Evolutionary conservation across 2,797 vertebrate genomes (phyloP).

Genomic region (Enteromius viviparus): DNA sequence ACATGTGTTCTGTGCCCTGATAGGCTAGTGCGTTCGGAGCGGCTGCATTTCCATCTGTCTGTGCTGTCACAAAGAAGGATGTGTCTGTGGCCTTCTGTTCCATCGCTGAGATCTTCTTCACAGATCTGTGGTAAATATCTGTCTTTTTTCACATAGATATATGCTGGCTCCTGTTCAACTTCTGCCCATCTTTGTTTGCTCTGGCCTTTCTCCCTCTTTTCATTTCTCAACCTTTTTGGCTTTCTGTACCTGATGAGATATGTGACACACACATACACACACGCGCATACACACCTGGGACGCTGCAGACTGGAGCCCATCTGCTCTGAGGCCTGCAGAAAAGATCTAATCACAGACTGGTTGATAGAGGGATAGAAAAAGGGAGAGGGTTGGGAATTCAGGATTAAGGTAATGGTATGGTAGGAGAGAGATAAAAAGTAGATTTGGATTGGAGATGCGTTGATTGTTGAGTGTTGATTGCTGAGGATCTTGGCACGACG

Average conservation of each 20-base stretch:
- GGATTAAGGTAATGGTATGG: background rate
- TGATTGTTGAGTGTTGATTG: slow-evolving; percentile 19
- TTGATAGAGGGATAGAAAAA: slow-evolving; percentile 24
- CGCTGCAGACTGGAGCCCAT: slow-evolving; percentile 28
- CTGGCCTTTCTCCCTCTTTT: background rate
- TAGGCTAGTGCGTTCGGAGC: slow-evolving; percentile 65
- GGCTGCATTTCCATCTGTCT: slow-evolving; percentile 57
- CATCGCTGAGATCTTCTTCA: slow-evolving; percentile 84
- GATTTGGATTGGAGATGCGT: slow-evolving; percentile 2
- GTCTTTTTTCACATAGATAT: background rate
- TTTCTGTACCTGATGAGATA: slow-evolving; percentile 20
- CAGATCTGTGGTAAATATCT: slow-evolving; percentile 82
- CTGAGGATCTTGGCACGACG: background rate
- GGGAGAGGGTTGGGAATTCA: slow-evolving; percentile 28
- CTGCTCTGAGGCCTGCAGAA: slow-evolving; percentile 42
- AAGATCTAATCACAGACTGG: slow-evolving; percentile 46
- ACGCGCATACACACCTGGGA: slow-evolving; percentile 14
- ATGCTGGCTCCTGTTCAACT: background rate
- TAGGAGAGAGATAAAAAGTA: slow-evolving; percentile 25
- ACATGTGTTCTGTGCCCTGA: slow-evolving; percentile 22
- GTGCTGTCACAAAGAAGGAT: slow-evolving; percentile 68
- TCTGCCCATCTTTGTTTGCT: background rate
- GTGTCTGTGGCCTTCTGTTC: slow-evolving; percentile 83
- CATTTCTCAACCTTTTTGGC: slow-evolving; percentile 17
- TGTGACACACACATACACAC: background rate